Conservation (phyloP, 2,888 invertebrate genomes). For the Campoplex nolae region DNA sequence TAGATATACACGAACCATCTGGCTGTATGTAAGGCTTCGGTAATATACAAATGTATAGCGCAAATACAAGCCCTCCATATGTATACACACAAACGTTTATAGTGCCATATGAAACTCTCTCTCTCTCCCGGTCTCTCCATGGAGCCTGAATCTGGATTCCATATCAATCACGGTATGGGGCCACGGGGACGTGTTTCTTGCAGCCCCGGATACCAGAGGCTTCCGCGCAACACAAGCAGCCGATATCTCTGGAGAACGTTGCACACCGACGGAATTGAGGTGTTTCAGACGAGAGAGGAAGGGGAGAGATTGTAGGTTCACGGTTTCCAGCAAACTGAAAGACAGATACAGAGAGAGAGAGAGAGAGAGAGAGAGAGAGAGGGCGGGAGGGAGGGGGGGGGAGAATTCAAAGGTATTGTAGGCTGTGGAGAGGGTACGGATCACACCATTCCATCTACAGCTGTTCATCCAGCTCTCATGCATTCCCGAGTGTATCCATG, state of each 20-base stretch:
- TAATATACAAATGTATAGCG: slow-evolving; percentile 17
- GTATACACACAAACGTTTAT: slow-evolving; percentile 3
- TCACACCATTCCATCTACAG: slow-evolving; percentile 44
- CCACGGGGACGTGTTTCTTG: slow-evolving; percentile 65
- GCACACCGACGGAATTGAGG: slow-evolving; percentile 60
- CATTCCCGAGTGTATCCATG: slow-evolving; percentile 63
- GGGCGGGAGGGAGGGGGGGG: not conserved
- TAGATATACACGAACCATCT: not conserved
- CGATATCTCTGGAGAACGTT: slow-evolving; percentile 65
- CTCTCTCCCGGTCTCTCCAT: not conserved
- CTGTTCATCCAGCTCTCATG: slow-evolving; percentile 56
- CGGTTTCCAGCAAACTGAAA: slow-evolving; percentile 14
- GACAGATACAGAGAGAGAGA: not conserved
- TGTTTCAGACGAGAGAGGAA: slow-evolving; percentile 31
- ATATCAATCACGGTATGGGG: slow-evolving; percentile 67
- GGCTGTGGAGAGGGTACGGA: slow-evolving; percentile 23
- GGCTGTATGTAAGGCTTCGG: slow-evolving; percentile 3
- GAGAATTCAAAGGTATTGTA: slow-evolving; percentile 55
- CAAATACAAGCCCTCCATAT: not conserved
- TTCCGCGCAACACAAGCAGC: slow-evolving; percentile 41
- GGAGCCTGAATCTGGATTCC: slow-evolving; percentile 59
- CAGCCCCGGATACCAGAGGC: slow-evolving; percentile 58
- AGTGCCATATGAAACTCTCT: slow-evolving; percentile 18
- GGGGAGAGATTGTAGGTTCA: slow-evolving; percentile 34
- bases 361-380: no score